Evolutionary conservation across 2,888 invertebrate genomes (phyloP), one percentile per base, ranked within the genome.

Genomic region (Tipula helvola): DNA sequence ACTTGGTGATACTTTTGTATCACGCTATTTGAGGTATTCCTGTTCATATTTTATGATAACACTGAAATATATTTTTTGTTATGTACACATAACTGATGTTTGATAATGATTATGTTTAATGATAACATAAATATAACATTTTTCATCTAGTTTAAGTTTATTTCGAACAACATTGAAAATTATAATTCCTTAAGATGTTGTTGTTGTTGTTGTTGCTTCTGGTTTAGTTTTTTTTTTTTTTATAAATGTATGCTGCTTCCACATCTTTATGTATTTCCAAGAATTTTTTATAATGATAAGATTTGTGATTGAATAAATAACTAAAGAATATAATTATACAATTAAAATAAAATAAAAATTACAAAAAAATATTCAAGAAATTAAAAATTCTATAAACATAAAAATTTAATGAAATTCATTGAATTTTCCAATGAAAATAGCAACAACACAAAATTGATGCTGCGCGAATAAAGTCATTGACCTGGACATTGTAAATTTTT

Each of bases 291-390:
- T 71, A 71, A 71, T 71, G 28, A 71, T 71, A 71, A 71, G 71
- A 71, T 71, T 71, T 71, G 71, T 71, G 71, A 71, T 71, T 71
- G 71, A 71, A 71, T 71, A 71, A 71, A 71, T 71, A 71, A 71
- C 28, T 71, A 71, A 71, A 71, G 71, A 71, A 71, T 71, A 71
- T 71, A 71, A 71, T 71, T 71, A 71, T 71, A 71, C 71, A 71
- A 71, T 71, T 71, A 71, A 71, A 71, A 71, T 71, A 71, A 71
- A 71, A 71, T 71, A 71, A 71, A 71, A 71, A 71, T 71, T 71
- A 71, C 71, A 71, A 71, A 18, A 71, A 71, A 71, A 71, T 71
- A 71, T 71, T 71, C 71, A 71, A 71, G 71, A 71, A 71, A 71
- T 71, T 71, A 71, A 28, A 71, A 71, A 71, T 71, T 71, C 71